These are phyloP conservation scores for Gymnoscelis rufifasciata DNA, from an alignment of 2,888 invertebrate species.

Conservation along the genomic window DNA sequence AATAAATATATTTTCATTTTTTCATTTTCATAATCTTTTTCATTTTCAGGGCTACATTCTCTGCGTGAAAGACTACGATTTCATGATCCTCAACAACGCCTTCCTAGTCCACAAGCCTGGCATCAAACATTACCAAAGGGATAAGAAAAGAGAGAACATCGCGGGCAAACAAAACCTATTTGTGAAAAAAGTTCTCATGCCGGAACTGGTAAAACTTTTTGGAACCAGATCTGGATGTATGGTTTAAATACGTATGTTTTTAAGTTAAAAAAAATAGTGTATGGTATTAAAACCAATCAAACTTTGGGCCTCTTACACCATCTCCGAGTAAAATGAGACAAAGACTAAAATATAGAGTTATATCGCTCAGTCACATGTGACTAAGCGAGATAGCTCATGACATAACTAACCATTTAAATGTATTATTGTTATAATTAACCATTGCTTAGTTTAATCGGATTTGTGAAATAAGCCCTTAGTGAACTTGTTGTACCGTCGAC, in stretches of 20 bases:
- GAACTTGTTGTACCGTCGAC: no score
- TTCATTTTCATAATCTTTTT: neutral
- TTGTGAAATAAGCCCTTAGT: no score
- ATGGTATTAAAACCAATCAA: no score
- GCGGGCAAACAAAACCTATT: conserved; percentile 85
- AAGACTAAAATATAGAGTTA: no score
- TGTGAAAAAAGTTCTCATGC: conserved; percentile 89
- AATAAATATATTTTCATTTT: neutral
- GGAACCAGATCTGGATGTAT: conserved; percentile 89
- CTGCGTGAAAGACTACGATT: conserved; percentile 94
- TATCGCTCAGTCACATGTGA: no score
- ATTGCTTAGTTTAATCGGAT: no score
- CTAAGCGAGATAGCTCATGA: no score
- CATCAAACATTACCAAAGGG: conserved; percentile 90
- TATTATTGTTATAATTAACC: no score
- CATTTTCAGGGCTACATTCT: conserved; percentile 89
- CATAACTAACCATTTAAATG: no score
- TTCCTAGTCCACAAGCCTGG: conserved; percentile 95
- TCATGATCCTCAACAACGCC: conserved; percentile 95
- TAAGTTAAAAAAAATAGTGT: no score
- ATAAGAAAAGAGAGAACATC: conserved; percentile 85
- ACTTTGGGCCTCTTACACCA: no score
- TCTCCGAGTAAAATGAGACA: no score
- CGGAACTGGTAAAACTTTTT: conserved; percentile 90
- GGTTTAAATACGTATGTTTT: conserved; percentile 71